Evolutionary conservation across 2,888 invertebrate genomes (phyloP).

Genomic region (Hirtodrosophila trivittata): DNA sequence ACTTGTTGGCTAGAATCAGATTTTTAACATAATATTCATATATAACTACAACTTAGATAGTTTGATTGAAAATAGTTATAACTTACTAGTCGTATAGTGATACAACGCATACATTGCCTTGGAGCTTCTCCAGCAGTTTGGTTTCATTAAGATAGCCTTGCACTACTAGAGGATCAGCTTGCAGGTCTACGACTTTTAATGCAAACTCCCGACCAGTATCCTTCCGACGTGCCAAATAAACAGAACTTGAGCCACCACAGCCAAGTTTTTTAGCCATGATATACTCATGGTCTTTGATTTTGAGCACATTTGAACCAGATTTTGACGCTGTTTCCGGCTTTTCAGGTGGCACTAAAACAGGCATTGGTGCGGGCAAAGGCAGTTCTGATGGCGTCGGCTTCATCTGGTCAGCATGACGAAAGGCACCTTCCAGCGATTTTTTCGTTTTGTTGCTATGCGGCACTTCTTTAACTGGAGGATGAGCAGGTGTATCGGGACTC

Average conservation of each 20-base stretch:
- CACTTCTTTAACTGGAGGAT: conserved; percentile 14
- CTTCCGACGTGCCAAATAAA: conserved; percentile 84
- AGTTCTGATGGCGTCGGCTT: conserved; percentile 3
- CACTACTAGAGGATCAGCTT: conserved; percentile 88
- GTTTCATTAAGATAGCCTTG: conserved; percentile 96
- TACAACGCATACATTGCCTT: conserved; percentile 92
- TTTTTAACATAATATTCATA: background rate
- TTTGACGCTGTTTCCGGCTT: conserved; percentile 23
- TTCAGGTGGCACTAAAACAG: conserved; percentile 3
- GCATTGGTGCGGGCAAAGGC: conserved; percentile 1
- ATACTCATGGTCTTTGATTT: conserved; percentile 90
- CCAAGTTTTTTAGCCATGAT: conserved; percentile 90
- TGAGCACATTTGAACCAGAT: conserved; percentile 82
- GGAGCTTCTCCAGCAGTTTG: conserved; percentile 90
- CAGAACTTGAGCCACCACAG: conserved; percentile 95
- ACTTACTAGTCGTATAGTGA: conserved; percentile 94
- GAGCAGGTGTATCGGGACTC: conserved; percentile 65
- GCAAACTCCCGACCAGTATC: conserved; percentile 79
- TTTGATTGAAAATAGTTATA: background rate
- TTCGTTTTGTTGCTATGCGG: conserved; percentile 58
- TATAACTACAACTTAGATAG: too few relatives aligned
- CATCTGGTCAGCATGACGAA: conserved; percentile 45
- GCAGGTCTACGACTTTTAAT: conserved; percentile 89
- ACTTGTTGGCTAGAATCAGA: too few relatives aligned
- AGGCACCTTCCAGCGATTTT: conserved; percentile 70